Evolutionary conservation across 2,888 invertebrate species (phyloP), one percentile per base, ranked within the genome.

Genomic region (Melieria crassipennis): DNA sequence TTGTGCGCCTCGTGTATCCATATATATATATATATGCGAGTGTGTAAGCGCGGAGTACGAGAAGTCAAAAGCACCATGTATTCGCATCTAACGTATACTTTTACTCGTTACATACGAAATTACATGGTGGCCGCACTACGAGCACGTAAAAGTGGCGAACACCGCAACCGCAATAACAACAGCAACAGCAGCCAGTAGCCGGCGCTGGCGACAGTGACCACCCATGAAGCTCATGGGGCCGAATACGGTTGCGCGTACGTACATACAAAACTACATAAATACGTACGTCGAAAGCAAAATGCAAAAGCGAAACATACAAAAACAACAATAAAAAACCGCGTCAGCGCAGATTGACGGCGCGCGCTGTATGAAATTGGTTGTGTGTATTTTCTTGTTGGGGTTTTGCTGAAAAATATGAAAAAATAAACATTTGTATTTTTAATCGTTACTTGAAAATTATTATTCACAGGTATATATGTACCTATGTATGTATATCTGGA

Each of bases 191-290:
- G 43, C 46, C 55, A 67, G 60, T 62, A 64, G 71, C 65, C 69
- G 63, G 64, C 66, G 72, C 74, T 73, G 77, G 75, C 77, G 77
- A 77, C 78, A 75, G 69, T 74, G 76, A 71, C 76, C 78, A 75
- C 76, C 77, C 75, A 76, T 75, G 71, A 70, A 70, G 75, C 56
- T 68, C 63, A 71, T 71, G 63, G 57, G 55, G 45, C 47, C 47
- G 56, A 61, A 55, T 58, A 42, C 60, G 43, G 45, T 52, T n/a
- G 42, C 46, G 56, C 46, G 48, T 50, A 13, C 43, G 46, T 48
- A 42, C 13, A 13, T 57, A 67, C 4, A 65, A 50, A 45, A 30
- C 30, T 3, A 30, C 30, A 30, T 30, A 30, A 30, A 30, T 30
- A 30, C 30, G 30, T 47, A 56, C 45, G 64, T 42, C 62, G 46